A percentile compares a stretch with the other conserved stretches of the same genome.
phyloP scores from a whole-genome alignment of 2,888 invertebrate species.

The Ligdia adustata region DNA sequence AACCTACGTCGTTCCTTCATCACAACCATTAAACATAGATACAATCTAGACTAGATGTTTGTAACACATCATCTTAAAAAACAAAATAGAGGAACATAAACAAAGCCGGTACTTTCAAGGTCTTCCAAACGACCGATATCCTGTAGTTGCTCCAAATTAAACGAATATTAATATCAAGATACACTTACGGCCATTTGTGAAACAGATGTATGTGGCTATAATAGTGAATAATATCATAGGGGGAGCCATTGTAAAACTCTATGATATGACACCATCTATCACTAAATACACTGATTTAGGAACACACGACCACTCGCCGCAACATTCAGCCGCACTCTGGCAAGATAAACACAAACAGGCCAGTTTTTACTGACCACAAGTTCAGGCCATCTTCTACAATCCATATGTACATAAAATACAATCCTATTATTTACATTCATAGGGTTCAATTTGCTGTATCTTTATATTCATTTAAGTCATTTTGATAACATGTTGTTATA shows the following conservation, averaged over 20 bases:
- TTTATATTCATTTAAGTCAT: neutral
- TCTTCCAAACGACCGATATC: constrained; percentile 1
- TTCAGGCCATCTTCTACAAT: neutral
- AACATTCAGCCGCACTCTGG: constrained; percentile 4
- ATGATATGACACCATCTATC: constrained; percentile 13
- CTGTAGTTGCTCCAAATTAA: neutral
- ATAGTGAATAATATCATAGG: constrained; percentile 28
- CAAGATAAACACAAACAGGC: constrained; percentile 1
- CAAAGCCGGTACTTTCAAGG: constrained; percentile 12
- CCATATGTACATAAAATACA: neutral
- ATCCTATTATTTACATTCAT: neutral
- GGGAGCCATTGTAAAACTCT: constrained; percentile 25
- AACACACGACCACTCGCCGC: constrained; percentile 9
- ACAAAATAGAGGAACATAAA: constrained; percentile 13
- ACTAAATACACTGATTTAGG: constrained; percentile 11
- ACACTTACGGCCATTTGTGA: constrained; percentile 46
- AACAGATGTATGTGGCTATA: constrained; percentile 34
- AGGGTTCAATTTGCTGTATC: constrained; percentile 1
- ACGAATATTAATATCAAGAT: neutral
- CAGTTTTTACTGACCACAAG: constrained; percentile 11
- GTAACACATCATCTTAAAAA: too few species aligned
- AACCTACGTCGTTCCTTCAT: too few species aligned
- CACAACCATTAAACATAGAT: too few species aligned
- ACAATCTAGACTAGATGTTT: too few species aligned
- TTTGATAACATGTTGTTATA: neutral